Conservation (phyloP, 2,797 vertebrate genomes). For the Strix occidentalis region DNA sequence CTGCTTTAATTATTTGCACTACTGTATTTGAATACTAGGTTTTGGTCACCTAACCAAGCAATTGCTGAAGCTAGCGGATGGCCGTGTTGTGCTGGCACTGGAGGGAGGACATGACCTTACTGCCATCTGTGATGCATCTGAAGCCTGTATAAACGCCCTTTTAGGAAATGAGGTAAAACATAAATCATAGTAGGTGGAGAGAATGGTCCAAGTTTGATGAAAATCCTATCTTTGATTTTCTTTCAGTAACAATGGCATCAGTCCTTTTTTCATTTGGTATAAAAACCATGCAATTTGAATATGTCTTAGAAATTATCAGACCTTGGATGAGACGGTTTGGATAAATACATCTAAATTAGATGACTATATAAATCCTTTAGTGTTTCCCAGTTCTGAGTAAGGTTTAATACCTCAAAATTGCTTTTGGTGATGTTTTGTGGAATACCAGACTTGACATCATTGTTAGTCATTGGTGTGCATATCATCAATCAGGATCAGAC, state of each 20-base stretch:
- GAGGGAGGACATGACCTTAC: constrained; percentile 82
- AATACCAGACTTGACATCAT: neutral
- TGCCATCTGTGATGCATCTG: constrained; percentile 80
- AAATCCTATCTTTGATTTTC: neutral
- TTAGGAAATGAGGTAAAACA: constrained; percentile 85
- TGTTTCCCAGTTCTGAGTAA: neutral
- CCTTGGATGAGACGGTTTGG: neutral
- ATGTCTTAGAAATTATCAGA: neutral
- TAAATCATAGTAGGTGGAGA: neutral
- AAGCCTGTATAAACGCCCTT: constrained; percentile 79
- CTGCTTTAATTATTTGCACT: constrained; percentile 38
- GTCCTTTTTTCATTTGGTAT: neutral
- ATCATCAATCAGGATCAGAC: neutral
- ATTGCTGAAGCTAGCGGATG: constrained; percentile 77
- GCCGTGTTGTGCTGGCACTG: constrained; percentile 74
- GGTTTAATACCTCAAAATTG: neutral
- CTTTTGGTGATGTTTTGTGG: neutral
- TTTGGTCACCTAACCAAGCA: constrained; percentile 81
- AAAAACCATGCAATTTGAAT: neutral
- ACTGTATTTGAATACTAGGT: constrained; percentile 70
- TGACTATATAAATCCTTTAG: neutral
- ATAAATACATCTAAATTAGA: neutral
- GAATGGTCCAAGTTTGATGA: neutral
- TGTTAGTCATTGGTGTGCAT: neutral
- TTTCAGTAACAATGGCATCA: neutral